Evolutionary conservation across 2,113 vertebrate species (phyloP).

Genomic region (Tetrao urogallus): DNA sequence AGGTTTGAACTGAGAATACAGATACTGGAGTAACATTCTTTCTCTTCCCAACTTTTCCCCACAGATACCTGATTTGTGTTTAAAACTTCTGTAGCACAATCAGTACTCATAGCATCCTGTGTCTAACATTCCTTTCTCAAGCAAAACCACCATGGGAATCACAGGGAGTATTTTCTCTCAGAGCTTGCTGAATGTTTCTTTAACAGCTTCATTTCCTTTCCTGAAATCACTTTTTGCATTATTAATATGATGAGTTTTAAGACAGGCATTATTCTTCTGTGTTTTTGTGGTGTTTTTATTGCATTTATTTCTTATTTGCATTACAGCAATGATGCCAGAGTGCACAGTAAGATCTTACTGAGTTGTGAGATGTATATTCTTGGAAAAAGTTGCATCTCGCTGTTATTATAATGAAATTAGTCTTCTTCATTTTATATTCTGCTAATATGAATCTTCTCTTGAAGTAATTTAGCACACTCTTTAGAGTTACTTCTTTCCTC

Average conservation of each 20-base stretch:
- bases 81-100: neutral
- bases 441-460: constrained; percentile 53
- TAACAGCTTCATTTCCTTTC: constrained; percentile 41
- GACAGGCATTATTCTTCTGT: neutral
- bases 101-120: neutral
- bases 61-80: neutral
- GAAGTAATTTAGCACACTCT: constrained; percentile 14
- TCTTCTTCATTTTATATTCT: constrained; percentile 31
- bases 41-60: neutral
- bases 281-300: constrained; percentile 38
- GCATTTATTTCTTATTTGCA: constrained; percentile 24
- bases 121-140: neutral
- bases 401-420: constrained; percentile 20
- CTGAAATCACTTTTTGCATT: constrained; percentile 47
- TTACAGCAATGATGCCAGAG: neutral
- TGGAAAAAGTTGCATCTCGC: constrained; percentile 6
- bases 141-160: neutral
- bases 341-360: constrained; percentile 6
- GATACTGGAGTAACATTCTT: neutral
- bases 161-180: neutral
- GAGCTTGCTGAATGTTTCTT: neutral
- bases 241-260: constrained; percentile 48
- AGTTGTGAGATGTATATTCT: neutral
- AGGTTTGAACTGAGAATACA: neutral
- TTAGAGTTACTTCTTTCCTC: neutral